Evolutionary conservation across 1,140 invertebrate species (phyloP).

Genomic region (Lethrus apterus): DNA sequence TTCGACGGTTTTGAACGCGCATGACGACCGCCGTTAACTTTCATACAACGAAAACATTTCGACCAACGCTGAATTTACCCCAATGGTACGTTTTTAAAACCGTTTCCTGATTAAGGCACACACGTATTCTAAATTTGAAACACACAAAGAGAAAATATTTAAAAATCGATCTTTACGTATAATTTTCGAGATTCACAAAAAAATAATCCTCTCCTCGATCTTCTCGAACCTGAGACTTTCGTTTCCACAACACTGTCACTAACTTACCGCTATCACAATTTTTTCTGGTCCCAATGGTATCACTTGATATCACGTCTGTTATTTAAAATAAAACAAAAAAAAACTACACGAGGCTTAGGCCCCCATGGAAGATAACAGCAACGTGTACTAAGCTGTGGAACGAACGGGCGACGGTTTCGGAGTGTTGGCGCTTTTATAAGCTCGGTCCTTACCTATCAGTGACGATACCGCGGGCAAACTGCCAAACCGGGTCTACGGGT

Average conservation of each 20-base stretch:
- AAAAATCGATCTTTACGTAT: neutral
- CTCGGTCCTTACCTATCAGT: conserved; percentile 41
- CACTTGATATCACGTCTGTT: conserved; percentile 20
- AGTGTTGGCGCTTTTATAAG: conserved; percentile 39
- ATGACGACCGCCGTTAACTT: neutral
- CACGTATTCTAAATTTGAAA: neutral
- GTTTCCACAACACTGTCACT: neutral
- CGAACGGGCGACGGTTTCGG: conserved; percentile 35
- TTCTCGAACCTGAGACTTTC: neutral
- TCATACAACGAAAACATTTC: conserved; percentile 3
- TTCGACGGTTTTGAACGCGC: no score
- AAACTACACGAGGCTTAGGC: conserved; percentile 34
- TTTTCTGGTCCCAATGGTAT: conserved; percentile 27
- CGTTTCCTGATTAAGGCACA: no score
- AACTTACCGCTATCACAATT: conserved; percentile 24
- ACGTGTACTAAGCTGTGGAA: conserved; percentile 37
- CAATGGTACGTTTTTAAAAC: neutral
- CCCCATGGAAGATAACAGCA: conserved; percentile 37
- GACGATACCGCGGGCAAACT: conserved; percentile 28
- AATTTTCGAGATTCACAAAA: neutral
- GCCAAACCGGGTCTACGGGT: no score
- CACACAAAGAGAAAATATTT: neutral
- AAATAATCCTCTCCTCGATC: neutral
- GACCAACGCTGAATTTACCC: neutral
- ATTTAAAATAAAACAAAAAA: conserved; percentile 21